Evolutionary conservation across 1,140 invertebrate genomes (phyloP).

Genomic region (Augochlora pura): DNA sequence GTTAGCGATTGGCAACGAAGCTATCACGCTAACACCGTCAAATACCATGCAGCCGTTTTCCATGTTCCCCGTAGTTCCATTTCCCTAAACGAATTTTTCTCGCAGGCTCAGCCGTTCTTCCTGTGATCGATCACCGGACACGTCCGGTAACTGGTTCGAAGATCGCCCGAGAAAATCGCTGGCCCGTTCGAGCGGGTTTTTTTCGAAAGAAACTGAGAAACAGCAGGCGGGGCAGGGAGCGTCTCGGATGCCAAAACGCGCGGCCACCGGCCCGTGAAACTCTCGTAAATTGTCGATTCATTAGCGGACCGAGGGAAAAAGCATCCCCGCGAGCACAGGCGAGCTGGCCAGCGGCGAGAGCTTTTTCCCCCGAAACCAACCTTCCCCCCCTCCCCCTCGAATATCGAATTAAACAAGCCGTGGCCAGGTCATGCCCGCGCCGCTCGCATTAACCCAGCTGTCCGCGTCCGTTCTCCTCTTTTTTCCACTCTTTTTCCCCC

Average conservation of each 20-base stretch:
- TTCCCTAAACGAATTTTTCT: neutral
- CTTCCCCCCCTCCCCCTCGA: constrained; percentile 47
- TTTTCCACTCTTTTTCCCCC: neutral
- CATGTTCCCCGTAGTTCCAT: too few relatives aligned
- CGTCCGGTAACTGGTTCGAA: neutral
- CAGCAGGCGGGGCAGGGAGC: neutral
- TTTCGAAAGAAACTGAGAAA: constrained; percentile 17
- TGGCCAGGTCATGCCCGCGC: constrained; percentile 45
- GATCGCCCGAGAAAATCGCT: constrained; percentile 19
- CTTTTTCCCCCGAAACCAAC: constrained; percentile 47
- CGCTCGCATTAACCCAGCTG: constrained; percentile 16
- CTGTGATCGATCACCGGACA: constrained; percentile 38
- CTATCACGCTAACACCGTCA: too few relatives aligned
- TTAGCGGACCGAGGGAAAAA: constrained; percentile 61
- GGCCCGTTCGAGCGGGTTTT: neutral
- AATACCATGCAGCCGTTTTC: too few relatives aligned
- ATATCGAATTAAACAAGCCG: constrained; percentile 68
- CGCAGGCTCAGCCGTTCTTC: neutral
- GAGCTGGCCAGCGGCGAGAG: neutral
- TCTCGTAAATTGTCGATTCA: constrained; percentile 73
- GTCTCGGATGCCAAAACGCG: constrained; percentile 28
- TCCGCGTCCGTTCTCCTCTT: constrained; percentile 1
- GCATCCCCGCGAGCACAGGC: constrained; percentile 4
- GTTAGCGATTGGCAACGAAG: too few relatives aligned
- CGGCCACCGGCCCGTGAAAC: constrained; percentile 62